Percentiles rank a stretch among this genome's conserved stretches.
Conservation (phyloP, 2,797 vertebrate species). For the Clarias fuscus region DNA sequence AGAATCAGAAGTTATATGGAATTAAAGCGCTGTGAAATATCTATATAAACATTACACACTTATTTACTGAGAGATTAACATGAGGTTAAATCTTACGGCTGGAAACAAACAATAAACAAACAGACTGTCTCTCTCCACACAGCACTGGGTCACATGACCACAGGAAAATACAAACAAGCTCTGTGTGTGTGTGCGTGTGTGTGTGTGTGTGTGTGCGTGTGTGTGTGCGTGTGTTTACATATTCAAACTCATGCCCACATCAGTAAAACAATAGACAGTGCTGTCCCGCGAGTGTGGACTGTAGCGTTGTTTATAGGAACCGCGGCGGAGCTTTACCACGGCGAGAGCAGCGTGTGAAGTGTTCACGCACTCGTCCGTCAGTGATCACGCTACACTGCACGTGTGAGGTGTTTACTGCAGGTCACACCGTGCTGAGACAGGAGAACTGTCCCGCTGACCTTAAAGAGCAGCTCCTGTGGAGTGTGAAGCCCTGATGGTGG, state of each 20-base stretch:
- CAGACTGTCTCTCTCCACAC: conserved; percentile 28
- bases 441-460: not conserved
- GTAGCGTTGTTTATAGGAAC: not conserved
- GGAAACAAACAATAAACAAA: conserved; percentile 61
- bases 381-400: too few relatives aligned
- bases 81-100: conserved; percentile 50
- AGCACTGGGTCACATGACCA: conserved; percentile 57
- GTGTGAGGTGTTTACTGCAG: not conserved
- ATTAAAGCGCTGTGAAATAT: not conserved
- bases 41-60: too few relatives aligned
- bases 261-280: conserved; percentile 1
- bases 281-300: not conserved
- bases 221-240: not conserved
- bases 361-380: not conserved
- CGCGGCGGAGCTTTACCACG: not conserved
- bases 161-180: conserved; percentile 54
- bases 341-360: not conserved
- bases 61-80: not conserved
- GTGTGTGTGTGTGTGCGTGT: not conserved
- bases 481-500: not conserved
- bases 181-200: conserved; percentile 1
- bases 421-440: not conserved
- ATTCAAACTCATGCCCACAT: not conserved
- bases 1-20: not conserved
- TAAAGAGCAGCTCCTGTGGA: not conserved